Evolutionary conservation across 2,888 invertebrate genomes (phyloP).

Genomic region (Cenopis cana): DNA sequence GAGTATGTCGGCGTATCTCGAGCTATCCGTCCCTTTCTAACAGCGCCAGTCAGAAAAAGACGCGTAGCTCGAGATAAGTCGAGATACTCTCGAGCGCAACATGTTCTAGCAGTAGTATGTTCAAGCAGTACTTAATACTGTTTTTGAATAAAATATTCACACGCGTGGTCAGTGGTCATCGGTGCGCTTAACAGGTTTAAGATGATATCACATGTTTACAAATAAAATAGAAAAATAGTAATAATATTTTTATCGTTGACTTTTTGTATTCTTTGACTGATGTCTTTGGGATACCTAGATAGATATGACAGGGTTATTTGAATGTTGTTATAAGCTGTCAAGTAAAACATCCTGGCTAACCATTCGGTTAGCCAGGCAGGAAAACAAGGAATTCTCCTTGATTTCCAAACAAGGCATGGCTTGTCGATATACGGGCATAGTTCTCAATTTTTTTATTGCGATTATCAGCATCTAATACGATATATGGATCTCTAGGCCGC

Average conservation of each 20-base stretch:
- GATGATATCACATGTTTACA: background rate
- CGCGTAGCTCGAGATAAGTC: no score
- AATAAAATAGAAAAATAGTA: constrained; percentile 2
- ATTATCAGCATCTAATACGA: no score
- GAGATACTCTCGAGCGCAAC: no score
- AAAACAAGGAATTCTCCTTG: no score
- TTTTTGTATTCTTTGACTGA: background rate
- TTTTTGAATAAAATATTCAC: background rate
- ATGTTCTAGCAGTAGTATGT: no score
- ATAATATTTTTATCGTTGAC: constrained; percentile 7
- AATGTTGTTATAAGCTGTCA: background rate
- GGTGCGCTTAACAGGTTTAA: constrained; percentile 3
- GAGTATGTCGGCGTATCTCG: no score
- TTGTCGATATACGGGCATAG: background rate
- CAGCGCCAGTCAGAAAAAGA: no score
- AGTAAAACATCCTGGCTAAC: background rate
- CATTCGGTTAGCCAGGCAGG: no score
- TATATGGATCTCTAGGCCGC: no score
- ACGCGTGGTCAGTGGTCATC: background rate
- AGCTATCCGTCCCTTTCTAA: no score
- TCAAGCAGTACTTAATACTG: background rate
- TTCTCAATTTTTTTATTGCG: background rate
- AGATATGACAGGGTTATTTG: background rate
- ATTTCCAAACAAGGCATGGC: background rate
- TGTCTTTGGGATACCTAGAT: background rate